Evolutionary conservation across 2,888 invertebrate genomes (phyloP), one percentile per base, ranked within the genome.

Genomic region (Trachelus tabidus): DNA sequence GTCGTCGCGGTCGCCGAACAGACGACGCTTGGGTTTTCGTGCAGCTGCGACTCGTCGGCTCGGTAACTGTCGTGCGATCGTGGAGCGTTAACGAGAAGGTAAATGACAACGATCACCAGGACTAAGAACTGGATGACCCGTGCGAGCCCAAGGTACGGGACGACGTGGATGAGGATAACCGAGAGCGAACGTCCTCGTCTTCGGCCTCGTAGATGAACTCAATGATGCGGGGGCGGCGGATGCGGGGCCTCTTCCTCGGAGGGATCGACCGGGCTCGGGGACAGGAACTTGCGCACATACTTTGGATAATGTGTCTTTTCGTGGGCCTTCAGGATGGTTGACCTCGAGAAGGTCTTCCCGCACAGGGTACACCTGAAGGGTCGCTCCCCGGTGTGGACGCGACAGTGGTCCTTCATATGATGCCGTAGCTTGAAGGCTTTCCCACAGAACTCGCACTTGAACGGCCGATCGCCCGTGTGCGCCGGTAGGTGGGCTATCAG

Each of bases 331-430:
- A 97, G 93, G 92, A 97, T 97, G 83, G 97, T 97, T 86, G 97
- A 97, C 87, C 97, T 94, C 83, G 97, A 97, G 92, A 97, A 97
- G 83, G 97, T 97, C 92, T 97, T 97, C 83, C 97, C 97, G 92
- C 97, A 97, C 86, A 97, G 93, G 82, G 95, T 95, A 92, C 97
- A 97, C 87, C 97, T 95, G 93, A 97, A 97, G 74, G 97, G 97
- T 86, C 97, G 94, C 92, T 97, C 97, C 85, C 97, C 97, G 86
- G 97, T 97, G 92, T 97, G 97, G 83, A 97, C 97, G 89, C 97
- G 95, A 93, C 97, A 97, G 92, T 97, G 97, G 93, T 97, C 97
- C 93, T 97, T 97, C 97, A 97, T 97, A 93, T 97, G 97, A 92
- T 97, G 97, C 82, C 97, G 94, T 90, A 97, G 93, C 92, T 97